phyloP scores from a whole-genome alignment of 2,113 vertebrate genomes.

The Pycnonotus jocosus region DNA sequence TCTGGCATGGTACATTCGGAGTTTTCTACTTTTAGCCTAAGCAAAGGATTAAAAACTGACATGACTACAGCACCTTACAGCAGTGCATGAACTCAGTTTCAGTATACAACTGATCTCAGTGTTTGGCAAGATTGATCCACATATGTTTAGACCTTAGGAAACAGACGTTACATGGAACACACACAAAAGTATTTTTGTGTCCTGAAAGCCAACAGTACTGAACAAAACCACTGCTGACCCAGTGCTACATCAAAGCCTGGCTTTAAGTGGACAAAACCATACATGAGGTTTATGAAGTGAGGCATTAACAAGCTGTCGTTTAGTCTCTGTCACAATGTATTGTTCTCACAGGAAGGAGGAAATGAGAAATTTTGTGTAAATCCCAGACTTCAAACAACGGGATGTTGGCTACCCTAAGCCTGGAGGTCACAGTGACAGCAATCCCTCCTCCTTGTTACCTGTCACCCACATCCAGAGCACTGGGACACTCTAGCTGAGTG shows the following conservation, averaged over 20 bases:
- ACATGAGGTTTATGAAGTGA: background rate
- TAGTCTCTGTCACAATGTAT: conserved; percentile 36
- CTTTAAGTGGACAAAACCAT: conserved; percentile 6
- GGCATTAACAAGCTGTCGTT: background rate
- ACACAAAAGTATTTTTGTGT: background rate
- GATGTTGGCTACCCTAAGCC: conserved; percentile 33
- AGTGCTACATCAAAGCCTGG: conserved; percentile 29
- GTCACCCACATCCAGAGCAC: background rate
- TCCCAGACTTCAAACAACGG: conserved; percentile 52
- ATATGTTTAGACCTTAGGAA: background rate
- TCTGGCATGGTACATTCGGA: accelerated
- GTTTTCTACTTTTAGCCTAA: background rate
- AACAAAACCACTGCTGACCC: background rate
- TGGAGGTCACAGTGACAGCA: background rate
- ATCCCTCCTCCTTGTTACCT: background rate
- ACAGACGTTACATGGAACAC: background rate
- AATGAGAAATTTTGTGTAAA: conserved; percentile 62
- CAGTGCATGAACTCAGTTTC: background rate
- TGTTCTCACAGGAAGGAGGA: conserved; percentile 63
- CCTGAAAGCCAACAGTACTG: background rate
- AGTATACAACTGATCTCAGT: background rate
- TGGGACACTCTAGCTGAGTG: background rate
- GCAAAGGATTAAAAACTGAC: background rate
- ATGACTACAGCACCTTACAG: background rate
- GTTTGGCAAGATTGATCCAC: background rate